Conservation (phyloP, 2,113 vertebrate species). For the Campylomormyrus numenius region DNA sequence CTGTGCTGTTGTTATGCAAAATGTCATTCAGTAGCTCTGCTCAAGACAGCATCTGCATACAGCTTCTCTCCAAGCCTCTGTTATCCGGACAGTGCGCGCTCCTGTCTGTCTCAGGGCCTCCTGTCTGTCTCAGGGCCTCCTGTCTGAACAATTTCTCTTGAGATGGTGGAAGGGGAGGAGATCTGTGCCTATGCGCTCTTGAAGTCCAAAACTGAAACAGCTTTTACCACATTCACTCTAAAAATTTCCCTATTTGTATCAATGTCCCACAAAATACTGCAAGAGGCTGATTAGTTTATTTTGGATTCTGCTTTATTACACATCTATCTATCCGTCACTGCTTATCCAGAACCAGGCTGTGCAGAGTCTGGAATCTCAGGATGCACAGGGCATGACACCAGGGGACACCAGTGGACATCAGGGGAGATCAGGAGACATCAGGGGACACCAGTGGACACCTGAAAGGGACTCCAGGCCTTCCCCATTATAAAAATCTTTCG, state of each 20-base stretch:
- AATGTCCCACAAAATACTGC: neutral
- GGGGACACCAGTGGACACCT: neutral
- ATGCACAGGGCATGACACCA: neutral
- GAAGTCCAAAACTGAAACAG: neutral
- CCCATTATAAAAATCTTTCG: neutral
- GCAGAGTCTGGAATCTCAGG: neutral
- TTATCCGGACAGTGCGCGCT: too few relatives aligned
- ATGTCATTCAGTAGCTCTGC: neutral
- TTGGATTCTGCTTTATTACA: neutral
- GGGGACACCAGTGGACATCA: neutral
- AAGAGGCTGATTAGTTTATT: neutral
- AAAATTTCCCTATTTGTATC: neutral
- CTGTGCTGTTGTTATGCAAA: neutral
- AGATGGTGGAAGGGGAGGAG: neutral
- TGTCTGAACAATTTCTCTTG: neutral
- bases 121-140: neutral
- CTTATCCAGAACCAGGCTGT: neutral
- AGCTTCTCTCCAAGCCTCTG: neutral
- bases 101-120: neutral
- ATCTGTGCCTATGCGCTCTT: neutral
- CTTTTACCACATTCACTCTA: neutral
- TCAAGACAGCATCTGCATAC: neutral
- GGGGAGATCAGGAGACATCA: neutral
- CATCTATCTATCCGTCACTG: neutral
- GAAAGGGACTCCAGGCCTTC: neutral